These are phyloP conservation scores for Falco biarmicus DNA, from an alignment of 2,797 vertebrate genomes.

Conservation along the genomic window DNA sequence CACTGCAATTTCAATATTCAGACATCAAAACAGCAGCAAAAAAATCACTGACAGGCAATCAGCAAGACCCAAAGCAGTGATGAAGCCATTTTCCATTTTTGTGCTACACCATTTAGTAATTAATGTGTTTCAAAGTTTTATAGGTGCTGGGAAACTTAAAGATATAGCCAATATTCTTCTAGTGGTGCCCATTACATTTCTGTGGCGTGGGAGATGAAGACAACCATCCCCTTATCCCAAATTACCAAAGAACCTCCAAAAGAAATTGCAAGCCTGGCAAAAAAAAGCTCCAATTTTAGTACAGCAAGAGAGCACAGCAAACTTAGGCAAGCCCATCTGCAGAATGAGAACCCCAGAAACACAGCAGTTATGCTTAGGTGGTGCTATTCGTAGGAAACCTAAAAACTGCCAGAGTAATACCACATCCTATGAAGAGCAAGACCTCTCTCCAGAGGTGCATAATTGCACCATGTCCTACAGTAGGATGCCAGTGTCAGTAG, in stretches of 20 bases:
- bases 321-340: not conserved
- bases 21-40: not conserved
- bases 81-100: conserved; percentile 5
- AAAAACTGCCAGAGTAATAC: not conserved
- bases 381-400: not conserved
- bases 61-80: not conserved
- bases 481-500: not conserved
- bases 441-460: not conserved
- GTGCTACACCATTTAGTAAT: not conserved
- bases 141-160: not conserved
- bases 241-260: conserved; percentile 22
- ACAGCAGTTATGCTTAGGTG: not conserved
- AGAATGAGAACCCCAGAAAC: not conserved
- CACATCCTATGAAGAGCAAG: not conserved
- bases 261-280: conserved; percentile 20
- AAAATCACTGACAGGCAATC: not conserved
- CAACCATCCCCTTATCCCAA: not conserved
- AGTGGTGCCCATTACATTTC: not conserved
- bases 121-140: conserved; percentile 17
- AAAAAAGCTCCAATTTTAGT: not conserved
- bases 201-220: not conserved
- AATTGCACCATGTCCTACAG: not conserved
- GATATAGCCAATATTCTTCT: not conserved
- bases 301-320: not conserved
- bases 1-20: not conserved